Percentiles rank a stretch among this genome's conserved stretches.
Conservation (phyloP, 2,113 vertebrate genomes). For the Catharus minimus region DNA sequence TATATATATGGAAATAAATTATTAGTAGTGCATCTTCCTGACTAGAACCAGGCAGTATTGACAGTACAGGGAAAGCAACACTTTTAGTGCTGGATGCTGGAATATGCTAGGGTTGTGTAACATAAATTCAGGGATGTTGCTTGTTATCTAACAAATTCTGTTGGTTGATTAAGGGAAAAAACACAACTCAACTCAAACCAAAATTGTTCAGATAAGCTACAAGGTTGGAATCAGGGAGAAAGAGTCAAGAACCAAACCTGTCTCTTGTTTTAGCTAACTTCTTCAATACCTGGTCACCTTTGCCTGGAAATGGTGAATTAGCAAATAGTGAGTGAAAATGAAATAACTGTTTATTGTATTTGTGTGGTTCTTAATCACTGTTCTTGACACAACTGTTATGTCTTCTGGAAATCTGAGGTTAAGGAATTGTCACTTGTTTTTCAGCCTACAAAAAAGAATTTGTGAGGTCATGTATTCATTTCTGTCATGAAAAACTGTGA, state of each 20-base stretch:
- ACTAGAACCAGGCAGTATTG: not conserved
- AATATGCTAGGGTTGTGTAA: not conserved
- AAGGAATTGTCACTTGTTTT: not conserved
- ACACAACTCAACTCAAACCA: accelerated
- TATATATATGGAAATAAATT: not conserved
- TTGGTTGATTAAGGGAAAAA: not conserved
- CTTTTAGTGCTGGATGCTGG: not conserved
- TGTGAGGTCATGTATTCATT: not conserved
- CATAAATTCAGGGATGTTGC: not conserved
- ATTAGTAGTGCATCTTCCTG: not conserved
- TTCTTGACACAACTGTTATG: not conserved
- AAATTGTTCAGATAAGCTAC: not conserved
- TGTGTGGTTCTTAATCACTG: not conserved
- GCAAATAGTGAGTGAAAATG: not conserved
- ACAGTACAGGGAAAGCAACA: not conserved
- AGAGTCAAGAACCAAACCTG: not conserved
- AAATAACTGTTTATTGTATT: not conserved
- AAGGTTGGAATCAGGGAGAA: not conserved
- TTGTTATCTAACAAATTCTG: not conserved
- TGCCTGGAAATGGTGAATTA: not conserved
- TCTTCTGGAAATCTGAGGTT: not conserved
- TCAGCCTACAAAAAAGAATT: not conserved
- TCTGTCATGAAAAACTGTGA: not conserved
- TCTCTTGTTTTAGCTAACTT: not conserved
- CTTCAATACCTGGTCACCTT: not conserved